Conservation (phyloP, 2,888 invertebrate genomes). For the Papilio demoleus region DNA sequence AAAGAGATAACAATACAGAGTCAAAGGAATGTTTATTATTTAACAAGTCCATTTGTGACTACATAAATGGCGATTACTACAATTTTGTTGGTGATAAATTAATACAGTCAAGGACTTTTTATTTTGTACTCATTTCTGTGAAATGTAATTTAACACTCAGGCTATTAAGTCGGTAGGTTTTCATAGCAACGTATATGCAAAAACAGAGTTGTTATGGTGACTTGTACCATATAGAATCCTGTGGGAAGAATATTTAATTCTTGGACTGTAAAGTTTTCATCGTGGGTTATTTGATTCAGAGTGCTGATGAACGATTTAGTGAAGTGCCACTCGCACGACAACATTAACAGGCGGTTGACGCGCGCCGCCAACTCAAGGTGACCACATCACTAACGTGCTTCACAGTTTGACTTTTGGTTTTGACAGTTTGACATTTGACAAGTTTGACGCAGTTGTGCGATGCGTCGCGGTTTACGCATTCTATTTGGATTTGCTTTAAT, state of each 20-base stretch:
- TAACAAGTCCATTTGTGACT: no score
- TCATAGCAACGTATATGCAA: not conserved
- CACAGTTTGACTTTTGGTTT: no score
- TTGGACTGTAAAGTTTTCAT: not conserved
- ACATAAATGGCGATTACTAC: no score
- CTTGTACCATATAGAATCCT: not conserved
- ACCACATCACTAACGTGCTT: conserved; percentile 44
- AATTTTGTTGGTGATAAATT: not conserved
- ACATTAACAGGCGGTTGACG: conserved; percentile 68
- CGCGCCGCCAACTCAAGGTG: conserved; percentile 62
- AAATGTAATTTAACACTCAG: not conserved
- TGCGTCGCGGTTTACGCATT: conserved; percentile 26
- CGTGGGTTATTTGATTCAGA: conserved; percentile 47
- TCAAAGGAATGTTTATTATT: no score
- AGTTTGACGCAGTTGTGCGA: conserved; percentile 22
- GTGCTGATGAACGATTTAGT: conserved; percentile 58
- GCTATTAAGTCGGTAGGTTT: not conserved
- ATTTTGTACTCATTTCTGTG: not conserved
- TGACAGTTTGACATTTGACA: conserved; percentile 6
- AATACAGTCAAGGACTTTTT: not conserved
- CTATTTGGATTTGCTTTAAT: conserved; percentile 8
- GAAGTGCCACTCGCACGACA: conserved; percentile 76
- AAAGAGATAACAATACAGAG: no score
- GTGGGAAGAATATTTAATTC: conserved; percentile 5
- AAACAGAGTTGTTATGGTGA: not conserved